phyloP scores from a whole-genome alignment of 2,888 invertebrate species.

The Dicroscelio sp. region DNA sequence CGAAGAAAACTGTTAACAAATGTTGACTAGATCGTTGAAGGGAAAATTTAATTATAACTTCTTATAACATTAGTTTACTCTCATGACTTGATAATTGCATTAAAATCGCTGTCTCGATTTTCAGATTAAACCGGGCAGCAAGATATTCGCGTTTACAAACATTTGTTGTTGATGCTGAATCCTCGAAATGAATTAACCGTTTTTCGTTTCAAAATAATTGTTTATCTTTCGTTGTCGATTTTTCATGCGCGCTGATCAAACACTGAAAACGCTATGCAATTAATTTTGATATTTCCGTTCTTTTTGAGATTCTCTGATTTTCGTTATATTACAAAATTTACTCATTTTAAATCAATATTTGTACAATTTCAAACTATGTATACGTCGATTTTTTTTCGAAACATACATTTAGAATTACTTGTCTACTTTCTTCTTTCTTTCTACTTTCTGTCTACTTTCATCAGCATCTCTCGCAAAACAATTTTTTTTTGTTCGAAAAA shows the following conservation, averaged over 20 bases:
- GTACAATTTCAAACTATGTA: no score
- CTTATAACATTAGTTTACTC: background rate
- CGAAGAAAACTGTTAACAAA: background rate
- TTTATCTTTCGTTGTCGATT: background rate
- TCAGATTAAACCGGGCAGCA: conserved; percentile 5
- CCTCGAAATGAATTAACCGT: background rate
- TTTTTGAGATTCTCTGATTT: no score
- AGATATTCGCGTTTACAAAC: background rate
- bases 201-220: background rate
- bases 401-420: no score
- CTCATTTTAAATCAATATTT: background rate
- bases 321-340: no score
- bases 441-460: no score
- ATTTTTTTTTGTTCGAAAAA: no score
- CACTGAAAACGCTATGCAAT: background rate
- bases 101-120: background rate
- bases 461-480: no score
- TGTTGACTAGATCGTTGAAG: background rate
- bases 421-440: no score
- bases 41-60: background rate
- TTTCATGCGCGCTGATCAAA: no score
- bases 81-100: background rate
- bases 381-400: no score
- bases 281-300: background rate
- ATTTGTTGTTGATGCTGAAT: background rate